Conservation (phyloP, 2,113 vertebrate species). For the Etheostoma cragini region DNA sequence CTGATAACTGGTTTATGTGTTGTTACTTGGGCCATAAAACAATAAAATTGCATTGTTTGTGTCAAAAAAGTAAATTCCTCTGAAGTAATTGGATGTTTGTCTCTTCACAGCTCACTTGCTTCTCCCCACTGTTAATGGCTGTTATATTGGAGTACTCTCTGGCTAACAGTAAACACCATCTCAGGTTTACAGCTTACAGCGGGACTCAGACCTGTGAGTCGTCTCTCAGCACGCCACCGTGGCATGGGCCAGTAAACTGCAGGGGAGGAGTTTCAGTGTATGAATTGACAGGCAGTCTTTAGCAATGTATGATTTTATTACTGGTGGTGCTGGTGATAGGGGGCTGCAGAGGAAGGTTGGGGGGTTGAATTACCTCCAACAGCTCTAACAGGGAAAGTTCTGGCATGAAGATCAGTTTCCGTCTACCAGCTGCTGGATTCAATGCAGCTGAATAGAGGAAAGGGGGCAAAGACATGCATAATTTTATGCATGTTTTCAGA, state of each 20-base stretch:
- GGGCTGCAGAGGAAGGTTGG: conserved; percentile 1
- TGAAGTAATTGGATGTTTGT: neutral
- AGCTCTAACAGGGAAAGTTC: conserved; percentile 29
- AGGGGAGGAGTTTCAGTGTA: conserved; percentile 28
- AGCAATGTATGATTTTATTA: conserved; percentile 51
- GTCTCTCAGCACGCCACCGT: conserved; percentile 36
- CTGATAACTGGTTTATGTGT: neutral
- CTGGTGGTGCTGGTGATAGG: conserved; percentile 9
- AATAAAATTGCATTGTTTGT: conserved; percentile 21
- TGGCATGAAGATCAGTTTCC: conserved; percentile 54
- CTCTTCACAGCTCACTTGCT: conserved; percentile 40
- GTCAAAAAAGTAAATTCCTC: conserved; percentile 28
- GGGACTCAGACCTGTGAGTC: conserved; percentile 28
- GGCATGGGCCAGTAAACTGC: conserved; percentile 53
- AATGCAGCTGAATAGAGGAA: conserved; percentile 16
- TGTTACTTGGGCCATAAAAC: conserved; percentile 32
- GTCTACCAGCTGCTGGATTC: conserved; percentile 41
- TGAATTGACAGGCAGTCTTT: conserved; percentile 43
- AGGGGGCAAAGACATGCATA: conserved; percentile 11
- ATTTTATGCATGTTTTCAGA: conserved; percentile 4
- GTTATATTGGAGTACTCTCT: conserved; percentile 31
- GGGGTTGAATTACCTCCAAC: conserved; percentile 27
- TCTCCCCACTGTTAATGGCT: conserved; percentile 34
- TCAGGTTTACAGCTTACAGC: conserved; percentile 46
- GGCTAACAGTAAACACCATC: conserved; percentile 59